Evolutionary conservation across 2,113 vertebrate genomes (phyloP), one percentile per base, ranked within the genome.

Genomic region (Heterotilapia buettikoferi): DNA sequence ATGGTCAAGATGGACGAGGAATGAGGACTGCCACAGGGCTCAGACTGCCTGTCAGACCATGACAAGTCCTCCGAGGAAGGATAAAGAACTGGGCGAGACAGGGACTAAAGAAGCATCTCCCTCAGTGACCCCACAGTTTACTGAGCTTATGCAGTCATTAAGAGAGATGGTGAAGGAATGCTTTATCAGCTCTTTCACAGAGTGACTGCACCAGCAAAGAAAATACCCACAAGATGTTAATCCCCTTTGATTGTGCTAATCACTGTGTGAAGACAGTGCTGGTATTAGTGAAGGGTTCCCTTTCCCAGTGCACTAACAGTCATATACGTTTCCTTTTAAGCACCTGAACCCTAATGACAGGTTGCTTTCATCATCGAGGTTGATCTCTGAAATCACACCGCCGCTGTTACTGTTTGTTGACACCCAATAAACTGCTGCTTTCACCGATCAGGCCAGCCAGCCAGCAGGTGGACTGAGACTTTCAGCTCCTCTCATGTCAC

Each of bases 21-120:
- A 84, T 91, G 78, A 91, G 54, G 81, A 86, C 5, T 29, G 83
- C 89, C 93, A 90, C 78, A 24, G 88, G 89, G 87, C 88, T 88
- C 89, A 93, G 92, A 90, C 91, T 68, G 89, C 71, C 73, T 92
- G 84, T 92, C 93, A 95, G 88, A 92, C 89, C 84, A 83, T 92
- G 90, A 92, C 92, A 93, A 87, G 79, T 85, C 63, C 83, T 91
- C 86, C 2, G 7, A 89, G 85, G 82, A 45, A 80, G 90, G 84
- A 93, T 92, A 85, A 93, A 94, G 87, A 87, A 86, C 76, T 33
- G 61, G 79, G 84, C 61, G 43, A 89, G 84, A 91, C 80, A 81
- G 87, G 82, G 84, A 86, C 53, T 76, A 84, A 84, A 88, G 84
- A 84, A 53, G 84, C 86, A 38, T 57, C 89, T 56, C 53, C 84